phyloP scores from a whole-genome alignment of 2,113 vertebrate species.

The Ptychochromis oligacanthus region DNA sequence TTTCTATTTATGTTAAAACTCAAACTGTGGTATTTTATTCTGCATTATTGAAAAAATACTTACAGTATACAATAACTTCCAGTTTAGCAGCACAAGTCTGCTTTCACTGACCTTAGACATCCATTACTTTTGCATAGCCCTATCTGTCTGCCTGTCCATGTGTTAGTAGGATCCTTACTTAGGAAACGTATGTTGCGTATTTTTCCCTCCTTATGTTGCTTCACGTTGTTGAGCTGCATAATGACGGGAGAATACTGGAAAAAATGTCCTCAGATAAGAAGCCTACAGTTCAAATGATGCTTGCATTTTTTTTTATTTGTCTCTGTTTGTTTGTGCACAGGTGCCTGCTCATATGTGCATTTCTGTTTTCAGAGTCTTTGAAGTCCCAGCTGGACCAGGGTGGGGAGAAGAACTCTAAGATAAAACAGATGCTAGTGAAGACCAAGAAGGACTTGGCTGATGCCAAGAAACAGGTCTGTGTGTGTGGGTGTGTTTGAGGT shows the following conservation, averaged over 20 bases:
- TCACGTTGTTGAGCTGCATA: not conserved
- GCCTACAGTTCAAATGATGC: not conserved
- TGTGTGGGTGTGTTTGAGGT: not conserved
- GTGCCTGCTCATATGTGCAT: constrained; percentile 2
- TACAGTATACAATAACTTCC: no score
- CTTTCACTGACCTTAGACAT: not conserved
- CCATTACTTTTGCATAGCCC: not conserved
- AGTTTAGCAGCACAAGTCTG: not conserved
- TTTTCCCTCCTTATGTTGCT: not conserved
- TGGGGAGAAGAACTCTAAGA: constrained; percentile 89
- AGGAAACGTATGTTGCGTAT: not conserved
- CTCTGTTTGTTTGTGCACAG: not conserved
- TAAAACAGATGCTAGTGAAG: constrained; percentile 94
- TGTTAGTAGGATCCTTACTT: not conserved
- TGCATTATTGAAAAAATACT: not conserved
- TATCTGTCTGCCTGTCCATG: not conserved
- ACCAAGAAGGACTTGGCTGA: constrained; percentile 95
- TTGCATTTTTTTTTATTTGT: not conserved
- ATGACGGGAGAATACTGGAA: not conserved
- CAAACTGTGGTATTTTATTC: not conserved
- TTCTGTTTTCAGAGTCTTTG: constrained; percentile 81
- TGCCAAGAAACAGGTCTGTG: constrained; percentile 88
- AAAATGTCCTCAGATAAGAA: not conserved
- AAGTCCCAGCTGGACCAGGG: constrained; percentile 85
- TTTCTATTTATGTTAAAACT: no score